phyloP scores from a whole-genome alignment of 2,888 invertebrate species.

The Nyleta sp. region DNA sequence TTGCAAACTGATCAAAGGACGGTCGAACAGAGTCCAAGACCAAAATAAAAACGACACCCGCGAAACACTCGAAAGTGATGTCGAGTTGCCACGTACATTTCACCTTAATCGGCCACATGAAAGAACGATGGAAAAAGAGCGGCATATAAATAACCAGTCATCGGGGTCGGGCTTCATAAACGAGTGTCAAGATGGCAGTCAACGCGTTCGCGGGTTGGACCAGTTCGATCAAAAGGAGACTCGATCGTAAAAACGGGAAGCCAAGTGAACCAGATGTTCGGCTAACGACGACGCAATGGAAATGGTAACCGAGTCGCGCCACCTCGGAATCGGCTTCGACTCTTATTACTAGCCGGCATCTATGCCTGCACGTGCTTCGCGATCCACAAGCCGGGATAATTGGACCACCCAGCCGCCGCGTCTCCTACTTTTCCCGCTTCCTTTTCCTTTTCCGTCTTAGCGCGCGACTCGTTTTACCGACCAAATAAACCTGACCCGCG shows the following conservation, averaged over 20 bases:
- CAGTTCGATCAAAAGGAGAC: conserved; percentile 67
- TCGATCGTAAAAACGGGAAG: conserved; percentile 66
- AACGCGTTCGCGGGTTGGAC: conserved; percentile 48
- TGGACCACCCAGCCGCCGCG: conserved; percentile 81
- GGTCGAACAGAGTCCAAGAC: too few species aligned
- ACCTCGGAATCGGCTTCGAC: conserved; percentile 70
- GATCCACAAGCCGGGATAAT: conserved; percentile 79
- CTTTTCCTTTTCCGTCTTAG: conserved; percentile 55
- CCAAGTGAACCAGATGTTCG: conserved; percentile 81
- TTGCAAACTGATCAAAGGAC: too few species aligned
- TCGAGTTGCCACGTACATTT: too few species aligned
- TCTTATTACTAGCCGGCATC: conserved; percentile 79
- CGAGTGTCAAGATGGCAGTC: conserved; percentile 57
- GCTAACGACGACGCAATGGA: conserved; percentile 83
- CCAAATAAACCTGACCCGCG: conserved; percentile 65
- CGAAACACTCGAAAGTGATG: too few species aligned
- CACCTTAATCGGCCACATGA: conserved; percentile 25
- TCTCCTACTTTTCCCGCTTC: conserved; percentile 42
- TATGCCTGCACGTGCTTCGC: conserved; percentile 77
- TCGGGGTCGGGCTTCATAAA: conserved; percentile 38
- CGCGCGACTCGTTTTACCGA: conserved; percentile 59
- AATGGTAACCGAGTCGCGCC: conserved; percentile 77
- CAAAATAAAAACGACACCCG: too few species aligned
- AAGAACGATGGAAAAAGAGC: conserved; percentile 5
- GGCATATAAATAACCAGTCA: conserved; percentile 51